Conservation (phyloP, 2,888 invertebrate genomes). For the Schizotus pectinicornis region DNA sequence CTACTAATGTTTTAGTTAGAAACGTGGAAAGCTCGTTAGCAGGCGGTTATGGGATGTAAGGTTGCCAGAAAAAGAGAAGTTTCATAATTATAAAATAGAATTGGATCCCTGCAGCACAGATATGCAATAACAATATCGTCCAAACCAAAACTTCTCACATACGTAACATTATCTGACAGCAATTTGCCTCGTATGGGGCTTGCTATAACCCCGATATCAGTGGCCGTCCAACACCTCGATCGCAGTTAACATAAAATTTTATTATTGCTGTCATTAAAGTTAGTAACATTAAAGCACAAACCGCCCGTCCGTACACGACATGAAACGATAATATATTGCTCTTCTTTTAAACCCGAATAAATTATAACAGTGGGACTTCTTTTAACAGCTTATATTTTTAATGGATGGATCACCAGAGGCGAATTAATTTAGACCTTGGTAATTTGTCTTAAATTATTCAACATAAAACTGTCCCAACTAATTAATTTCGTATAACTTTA, state of each 20-base stretch:
- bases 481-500: constrained; percentile 27
- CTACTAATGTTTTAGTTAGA: too few species aligned
- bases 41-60: too few species aligned
- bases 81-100: too few species aligned
- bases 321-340: constrained; percentile 19
- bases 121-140: neutral
- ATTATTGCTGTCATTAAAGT: constrained; percentile 22
- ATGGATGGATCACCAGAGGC: constrained; percentile 31
- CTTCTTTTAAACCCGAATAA: constrained; percentile 16
- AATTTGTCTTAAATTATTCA: constrained; percentile 28
- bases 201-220: constrained; percentile 24
- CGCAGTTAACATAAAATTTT: constrained; percentile 27
- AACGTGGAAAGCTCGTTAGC: too few species aligned
- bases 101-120: too few species aligned
- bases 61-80: too few species aligned
- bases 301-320: neutral
- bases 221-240: constrained; percentile 9
- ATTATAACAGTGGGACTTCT: constrained; percentile 31
- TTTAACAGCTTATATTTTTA: constrained; percentile 28
- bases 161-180: constrained; percentile 18
- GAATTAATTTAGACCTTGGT: constrained; percentile 24
- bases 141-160: constrained; percentile 17
- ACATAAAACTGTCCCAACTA: constrained; percentile 28
- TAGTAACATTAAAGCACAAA: constrained; percentile 13
- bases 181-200: constrained; percentile 15